phyloP scores from a whole-genome alignment of 2,797 vertebrate genomes.

The Allobates femoralis region DNA sequence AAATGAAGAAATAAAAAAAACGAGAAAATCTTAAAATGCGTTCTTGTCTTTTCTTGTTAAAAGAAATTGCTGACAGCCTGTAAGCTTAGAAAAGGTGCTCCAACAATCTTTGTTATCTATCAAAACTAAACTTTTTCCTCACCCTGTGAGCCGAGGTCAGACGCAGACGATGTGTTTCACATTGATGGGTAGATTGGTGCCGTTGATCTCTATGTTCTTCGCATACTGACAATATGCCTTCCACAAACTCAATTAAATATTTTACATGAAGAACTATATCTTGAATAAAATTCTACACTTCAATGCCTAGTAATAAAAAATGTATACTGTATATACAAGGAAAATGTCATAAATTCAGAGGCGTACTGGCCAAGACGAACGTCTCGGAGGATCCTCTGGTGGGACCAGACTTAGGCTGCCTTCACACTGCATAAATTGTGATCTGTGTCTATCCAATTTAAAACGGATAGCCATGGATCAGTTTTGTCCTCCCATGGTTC shows the following conservation, averaged over 20 bases:
- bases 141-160: slow-evolving; percentile 27
- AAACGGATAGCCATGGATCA: too few relatives aligned
- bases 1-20: slow-evolving; percentile 1
- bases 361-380: not conserved
- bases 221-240: slow-evolving; percentile 14
- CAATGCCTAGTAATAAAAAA: not conserved
- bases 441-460: too few relatives aligned
- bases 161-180: slow-evolving; percentile 1
- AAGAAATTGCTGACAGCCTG: slow-evolving; percentile 22
- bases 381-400: not conserved
- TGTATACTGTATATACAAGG: too few relatives aligned
- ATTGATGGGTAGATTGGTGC: slow-evolving; percentile 19
- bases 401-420: too few relatives aligned
- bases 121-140: slow-evolving; percentile 30
- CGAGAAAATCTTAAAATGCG: not conserved
- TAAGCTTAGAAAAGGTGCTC: slow-evolving; percentile 13
- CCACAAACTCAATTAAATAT: not conserved
- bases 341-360: not conserved
- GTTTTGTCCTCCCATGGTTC: too few relatives aligned
- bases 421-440: too few relatives aligned
- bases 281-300: not conserved
- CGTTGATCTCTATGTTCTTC: not conserved
- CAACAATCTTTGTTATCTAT: not conserved
- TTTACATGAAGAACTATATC: not conserved
- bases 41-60: slow-evolving; percentile 33